Base-by-base conservation (phyloP, 2,888 invertebrate species). In the Eupithecia dodoneata region DNA sequence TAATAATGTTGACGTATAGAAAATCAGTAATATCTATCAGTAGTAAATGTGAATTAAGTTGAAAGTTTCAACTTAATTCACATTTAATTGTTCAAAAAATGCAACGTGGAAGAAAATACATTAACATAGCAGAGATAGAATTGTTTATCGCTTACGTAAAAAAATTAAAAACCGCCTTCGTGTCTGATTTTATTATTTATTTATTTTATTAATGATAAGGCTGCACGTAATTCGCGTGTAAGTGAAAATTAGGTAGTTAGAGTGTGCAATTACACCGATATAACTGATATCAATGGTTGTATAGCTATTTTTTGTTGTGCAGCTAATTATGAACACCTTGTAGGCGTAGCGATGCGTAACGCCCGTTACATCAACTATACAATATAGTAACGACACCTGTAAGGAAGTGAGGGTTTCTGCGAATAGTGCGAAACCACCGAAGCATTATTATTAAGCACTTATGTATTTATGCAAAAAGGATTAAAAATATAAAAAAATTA, bases 261-360 rank as follows among this genome's bases (percentile, higher is more conserved):
- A 84, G 82, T 83, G 81, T 82, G 83, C 85, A 88, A 89, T 90
- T 90, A 88, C 82, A 81, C 76, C 81, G 88, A 89, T 88, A 88
- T 86, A 84, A 83, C 84, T 82, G 87, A 87, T 87, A 88, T 85
- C 83, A 82, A 84, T 85, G 82, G 47, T 70, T 76, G 73, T 70
- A 18, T 47, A 73, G 69, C 74, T 76, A 55, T 41, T 76, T 67
- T 72, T 70, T 67, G 76, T 76, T 74, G 76, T 76, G 72, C 55
- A 52, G 79, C 78, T 85, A 88, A 89, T 90, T 89, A 85, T 79
- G 78, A 83, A 88, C 90, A 89, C 89, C 89, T 89, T 89, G 87
- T 79, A 72, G 77, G 79, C 74, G 79, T 78, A 82, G 74, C 81
- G 79, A 79, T 73, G 79, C 77, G 77, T 65, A 71, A 79, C 79